Percentiles rank a stretch among this genome's conserved stretches.
Conservation (phyloP, 2,113 vertebrate genomes). For the Atherinomorus stipes region DNA sequence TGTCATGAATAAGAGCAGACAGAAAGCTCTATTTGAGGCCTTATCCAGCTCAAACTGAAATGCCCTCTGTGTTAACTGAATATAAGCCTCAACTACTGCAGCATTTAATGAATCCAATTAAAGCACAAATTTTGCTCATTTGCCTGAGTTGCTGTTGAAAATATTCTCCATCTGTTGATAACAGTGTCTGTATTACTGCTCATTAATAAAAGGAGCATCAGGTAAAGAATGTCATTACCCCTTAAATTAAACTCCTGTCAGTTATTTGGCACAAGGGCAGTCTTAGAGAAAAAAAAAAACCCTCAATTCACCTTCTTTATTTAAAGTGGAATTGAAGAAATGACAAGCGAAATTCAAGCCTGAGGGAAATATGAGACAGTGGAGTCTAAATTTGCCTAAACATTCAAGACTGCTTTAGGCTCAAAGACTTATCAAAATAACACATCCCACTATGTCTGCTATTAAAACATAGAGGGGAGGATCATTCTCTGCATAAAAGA, state of each 20-base stretch:
- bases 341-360: conserved; percentile 41
- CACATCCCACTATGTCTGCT: conserved; percentile 29
- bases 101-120: conserved; percentile 39
- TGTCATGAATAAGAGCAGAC: conserved; percentile 13
- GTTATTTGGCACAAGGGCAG: conserved; percentile 33
- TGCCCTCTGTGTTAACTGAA: conserved; percentile 8
- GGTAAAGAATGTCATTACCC: conserved; percentile 51
- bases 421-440: conserved; percentile 32
- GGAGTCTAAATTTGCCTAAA: conserved; percentile 40
- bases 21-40: neutral
- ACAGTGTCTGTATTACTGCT: conserved; percentile 27
- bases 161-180: conserved; percentile 45
- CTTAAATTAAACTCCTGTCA: conserved; percentile 63
- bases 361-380: conserved; percentile 38
- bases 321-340: conserved; percentile 12
- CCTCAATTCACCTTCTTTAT: conserved; percentile 48
- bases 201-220: conserved; percentile 62
- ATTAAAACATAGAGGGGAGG: conserved; percentile 10
- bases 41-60: neutral
- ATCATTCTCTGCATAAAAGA: conserved; percentile 24
- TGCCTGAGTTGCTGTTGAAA: conserved; percentile 28
- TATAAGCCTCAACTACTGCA: neutral
- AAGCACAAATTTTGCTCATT: conserved; percentile 15
- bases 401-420: conserved; percentile 9
- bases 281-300: conserved; percentile 46